These are phyloP conservation scores for Ptilonorhynchus violaceus DNA, from an alignment of 2,113 vertebrate species.

Conservation along the genomic window DNA sequence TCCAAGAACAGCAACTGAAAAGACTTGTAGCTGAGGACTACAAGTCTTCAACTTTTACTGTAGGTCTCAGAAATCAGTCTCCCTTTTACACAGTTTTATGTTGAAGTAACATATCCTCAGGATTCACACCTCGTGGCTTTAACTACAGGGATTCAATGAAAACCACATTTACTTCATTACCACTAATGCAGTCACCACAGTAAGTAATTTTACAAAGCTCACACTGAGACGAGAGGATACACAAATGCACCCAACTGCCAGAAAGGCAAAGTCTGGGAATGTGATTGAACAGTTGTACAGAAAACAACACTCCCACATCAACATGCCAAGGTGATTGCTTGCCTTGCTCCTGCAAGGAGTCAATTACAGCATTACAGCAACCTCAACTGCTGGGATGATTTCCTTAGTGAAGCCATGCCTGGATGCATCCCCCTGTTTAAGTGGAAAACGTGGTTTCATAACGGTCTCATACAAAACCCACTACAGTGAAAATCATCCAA, in stretches of 20 bases:
- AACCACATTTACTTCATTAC: background rate
- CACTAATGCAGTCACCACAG: background rate
- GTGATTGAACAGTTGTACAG: background rate
- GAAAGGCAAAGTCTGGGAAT: background rate
- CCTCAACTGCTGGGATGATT: background rate
- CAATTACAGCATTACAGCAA: background rate
- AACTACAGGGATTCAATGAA: background rate
- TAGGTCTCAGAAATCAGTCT: background rate
- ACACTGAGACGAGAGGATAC: background rate
- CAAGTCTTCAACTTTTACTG: background rate
- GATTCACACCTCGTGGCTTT: background rate
- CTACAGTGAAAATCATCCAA: background rate
- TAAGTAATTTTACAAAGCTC: background rate
- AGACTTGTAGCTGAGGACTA: background rate
- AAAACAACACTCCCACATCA: background rate
- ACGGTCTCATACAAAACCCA: background rate
- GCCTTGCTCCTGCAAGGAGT: background rate
- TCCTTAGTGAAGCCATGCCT: background rate
- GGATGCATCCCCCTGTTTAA: background rate
- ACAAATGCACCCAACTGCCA: background rate
- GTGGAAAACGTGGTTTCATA: background rate
- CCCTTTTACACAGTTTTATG: background rate
- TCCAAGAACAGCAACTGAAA: background rate
- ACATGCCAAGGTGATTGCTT: background rate
- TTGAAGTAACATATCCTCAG: background rate